Evolutionary conservation across 2,797 vertebrate genomes (phyloP).

Genomic region (Syngnathus acus): DNA sequence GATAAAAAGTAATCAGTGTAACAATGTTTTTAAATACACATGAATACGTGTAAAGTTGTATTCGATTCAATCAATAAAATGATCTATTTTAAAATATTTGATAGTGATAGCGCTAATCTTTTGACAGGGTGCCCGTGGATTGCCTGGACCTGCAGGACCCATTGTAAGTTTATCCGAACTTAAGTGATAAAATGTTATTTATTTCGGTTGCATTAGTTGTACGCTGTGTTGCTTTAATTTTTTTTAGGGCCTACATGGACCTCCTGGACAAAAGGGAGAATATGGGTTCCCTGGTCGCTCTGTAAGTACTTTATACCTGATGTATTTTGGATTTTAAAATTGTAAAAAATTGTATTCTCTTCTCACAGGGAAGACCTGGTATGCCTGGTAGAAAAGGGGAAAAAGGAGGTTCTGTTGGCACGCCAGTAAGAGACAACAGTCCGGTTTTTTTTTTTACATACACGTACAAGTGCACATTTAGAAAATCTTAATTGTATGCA

Average conservation of each 20-base stretch:
- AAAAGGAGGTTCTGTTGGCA: slow-evolving; percentile 71
- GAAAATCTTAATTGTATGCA: neutral
- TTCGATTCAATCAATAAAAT: neutral
- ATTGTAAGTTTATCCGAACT: slow-evolving; percentile 42
- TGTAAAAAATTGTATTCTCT: neutral
- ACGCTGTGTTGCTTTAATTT: slow-evolving; percentile 2
- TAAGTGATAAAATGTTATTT: neutral
- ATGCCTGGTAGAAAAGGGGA: slow-evolving; percentile 79
- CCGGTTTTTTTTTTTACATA: neutral
- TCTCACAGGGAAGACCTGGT: slow-evolving; percentile 81
- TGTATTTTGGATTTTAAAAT: neutral
- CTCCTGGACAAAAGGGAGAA: slow-evolving; percentile 83
- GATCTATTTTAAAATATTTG: neutral
- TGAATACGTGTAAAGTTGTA: too few relatives aligned
- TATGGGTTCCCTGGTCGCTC: slow-evolving; percentile 85
- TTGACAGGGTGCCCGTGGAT: slow-evolving; percentile 77
- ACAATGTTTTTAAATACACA: too few relatives aligned
- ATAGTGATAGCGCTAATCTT: neutral
- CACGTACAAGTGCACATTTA: neutral
- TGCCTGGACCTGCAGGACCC: slow-evolving; percentile 59
- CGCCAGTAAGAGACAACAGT: slow-evolving; percentile 60
- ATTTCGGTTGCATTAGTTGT: neutral
- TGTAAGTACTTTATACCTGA: slow-evolving; percentile 61
- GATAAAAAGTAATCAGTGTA: too few relatives aligned
- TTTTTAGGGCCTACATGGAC: slow-evolving; percentile 82